Evolutionary conservation across 2,113 vertebrate genomes (phyloP), one percentile per base, ranked within the genome.

Genomic region (Marcusenius ussheri): DNA sequence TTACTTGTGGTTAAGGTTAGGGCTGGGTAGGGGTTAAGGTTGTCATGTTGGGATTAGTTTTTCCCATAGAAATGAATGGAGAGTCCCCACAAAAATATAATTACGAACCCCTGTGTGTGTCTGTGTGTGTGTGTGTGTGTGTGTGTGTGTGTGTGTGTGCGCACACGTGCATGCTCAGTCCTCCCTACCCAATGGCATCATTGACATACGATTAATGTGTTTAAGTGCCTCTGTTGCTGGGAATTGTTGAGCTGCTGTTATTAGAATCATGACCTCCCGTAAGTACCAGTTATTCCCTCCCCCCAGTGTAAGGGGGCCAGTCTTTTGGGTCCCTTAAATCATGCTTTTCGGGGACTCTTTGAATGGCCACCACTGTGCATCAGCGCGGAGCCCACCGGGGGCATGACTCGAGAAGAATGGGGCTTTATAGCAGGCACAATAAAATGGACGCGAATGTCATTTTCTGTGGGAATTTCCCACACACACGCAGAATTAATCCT

Each of bases 191-290:
- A 39, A 42, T 80, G 74, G 88, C 92, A 94, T 93, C 94, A 93
- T 89, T 77, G 31, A 45, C 62, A 49, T 50, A 92, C 92, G 46
- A 93, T 93, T 95, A 93, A 92, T 94, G 93, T 94, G 93, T 92
- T 91, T 84, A 46, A 84, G 83, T 45, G 21, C 83, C 24, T 46
- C 39, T 84, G 17, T 80, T 80, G 74, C 13, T 39, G 74, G 74
- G 74, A 80, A 80, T 80, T 42, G 74, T 80, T 42, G 35, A 80
- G 15, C 31, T 80, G 74, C 74, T 42, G 15, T 35, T 80, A 80
- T 42, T 80, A 42, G 17, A 80, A 19, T 42, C 17, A 35, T 80
- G 35, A 42, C 74, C 74, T 77, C 35, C 74, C 15, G 6, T 80
- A 80, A 80, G 35, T 80, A 17, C 74, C 74, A 80, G 74, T 80